A percentile compares a stretch with the other conserved stretches of the same genome.
phyloP scores from a whole-genome alignment of 2,888 invertebrate genomes.

The Drosophila macrothrix region DNA sequence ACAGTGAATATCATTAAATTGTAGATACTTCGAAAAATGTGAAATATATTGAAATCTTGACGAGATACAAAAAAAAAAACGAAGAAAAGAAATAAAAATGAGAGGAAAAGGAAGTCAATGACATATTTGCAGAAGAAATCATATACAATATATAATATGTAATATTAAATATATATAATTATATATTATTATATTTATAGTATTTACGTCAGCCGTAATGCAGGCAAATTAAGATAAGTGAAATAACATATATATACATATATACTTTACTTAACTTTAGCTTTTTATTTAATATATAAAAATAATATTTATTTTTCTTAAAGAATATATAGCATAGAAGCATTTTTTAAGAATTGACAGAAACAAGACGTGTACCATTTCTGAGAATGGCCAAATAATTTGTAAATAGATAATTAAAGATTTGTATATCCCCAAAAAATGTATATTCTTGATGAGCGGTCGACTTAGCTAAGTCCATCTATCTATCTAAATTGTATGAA shows the following conservation, averaged over 20 bases:
- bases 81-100: not conserved
- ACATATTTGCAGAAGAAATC: constrained; percentile 18
- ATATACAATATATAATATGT: not conserved
- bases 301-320: constrained; percentile 11
- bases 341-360: not conserved
- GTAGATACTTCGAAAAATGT: not conserved
- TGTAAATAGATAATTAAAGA: not conserved
- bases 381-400: not conserved
- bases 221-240: constrained; percentile 22
- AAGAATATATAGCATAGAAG: constrained; percentile 4
- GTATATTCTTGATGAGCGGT: not conserved
- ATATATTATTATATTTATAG: constrained; percentile 6
- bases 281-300: constrained; percentile 3
- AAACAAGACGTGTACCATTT: not conserved
- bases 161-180: not conserved
- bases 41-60: constrained; percentile 11
- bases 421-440: not conserved
- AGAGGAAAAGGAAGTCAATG: constrained; percentile 27
- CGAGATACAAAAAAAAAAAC: not conserved
- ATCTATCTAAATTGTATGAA: not conserved
- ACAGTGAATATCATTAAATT: not conserved
- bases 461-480: not conserved
- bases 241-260: not conserved
- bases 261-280: not conserved
- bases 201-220: constrained; percentile 36